Conservation (phyloP, 1,140 invertebrate genomes). For the Cyclargus thomasi region DNA sequence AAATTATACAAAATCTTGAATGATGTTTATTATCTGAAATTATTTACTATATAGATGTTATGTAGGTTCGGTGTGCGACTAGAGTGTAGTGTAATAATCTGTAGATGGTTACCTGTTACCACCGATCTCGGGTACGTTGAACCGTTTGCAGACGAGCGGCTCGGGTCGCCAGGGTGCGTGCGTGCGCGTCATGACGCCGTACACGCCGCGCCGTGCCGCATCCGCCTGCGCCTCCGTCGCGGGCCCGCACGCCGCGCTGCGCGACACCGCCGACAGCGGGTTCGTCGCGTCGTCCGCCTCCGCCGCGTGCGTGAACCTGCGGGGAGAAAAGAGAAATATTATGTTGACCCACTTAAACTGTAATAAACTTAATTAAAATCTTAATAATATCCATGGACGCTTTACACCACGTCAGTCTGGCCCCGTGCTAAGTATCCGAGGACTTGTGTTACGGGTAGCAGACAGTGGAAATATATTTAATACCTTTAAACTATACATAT, state of each 20-base stretch:
- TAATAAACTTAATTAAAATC: too few species aligned
- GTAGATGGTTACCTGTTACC: constrained; percentile 61
- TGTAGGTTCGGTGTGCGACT: too few species aligned
- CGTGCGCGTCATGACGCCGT: constrained; percentile 85
- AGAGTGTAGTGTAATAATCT: too few species aligned
- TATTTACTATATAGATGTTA: too few species aligned
- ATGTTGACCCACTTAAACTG: not conserved
- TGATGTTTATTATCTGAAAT: not conserved
- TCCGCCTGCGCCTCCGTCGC: constrained; percentile 75
- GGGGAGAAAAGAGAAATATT: constrained; percentile 34
- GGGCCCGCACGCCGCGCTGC: constrained; percentile 48
- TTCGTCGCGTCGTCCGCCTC: constrained; percentile 55
- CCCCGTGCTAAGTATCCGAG: too few species aligned
- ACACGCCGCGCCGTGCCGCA: constrained; percentile 88
- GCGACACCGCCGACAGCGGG: constrained; percentile 48
- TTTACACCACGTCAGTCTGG: too few species aligned
- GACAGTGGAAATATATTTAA: too few species aligned
- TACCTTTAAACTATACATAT: too few species aligned
- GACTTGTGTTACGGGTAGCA: too few species aligned
- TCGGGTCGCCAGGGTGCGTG: constrained; percentile 90
- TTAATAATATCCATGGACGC: too few species aligned
- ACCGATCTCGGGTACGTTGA: constrained; percentile 94
- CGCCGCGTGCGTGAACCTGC: constrained; percentile 65
- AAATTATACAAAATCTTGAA: not conserved
- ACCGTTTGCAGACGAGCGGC: constrained; percentile 90